Percentiles rank a stretch among this genome's conserved stretches.
These are phyloP conservation scores for Netelia virgata DNA, from an alignment of 2,888 invertebrate species.

Conservation along the genomic window DNA sequence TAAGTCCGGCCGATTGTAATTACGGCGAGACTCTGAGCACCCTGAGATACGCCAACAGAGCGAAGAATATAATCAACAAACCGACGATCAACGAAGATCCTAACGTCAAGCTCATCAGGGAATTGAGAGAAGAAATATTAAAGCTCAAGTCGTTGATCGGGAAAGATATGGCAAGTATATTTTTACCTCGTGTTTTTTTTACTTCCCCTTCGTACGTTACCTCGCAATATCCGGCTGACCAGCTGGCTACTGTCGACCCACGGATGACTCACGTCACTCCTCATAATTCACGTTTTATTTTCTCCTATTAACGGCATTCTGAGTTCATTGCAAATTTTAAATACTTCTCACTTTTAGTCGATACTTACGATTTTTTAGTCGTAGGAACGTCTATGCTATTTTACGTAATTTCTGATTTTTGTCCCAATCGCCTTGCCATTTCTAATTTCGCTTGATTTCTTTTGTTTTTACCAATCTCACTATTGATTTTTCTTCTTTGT, in stretches of 20 bases:
- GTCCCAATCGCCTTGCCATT: constrained; percentile 3
- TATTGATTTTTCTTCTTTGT: constrained; percentile 35
- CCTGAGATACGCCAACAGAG: constrained; percentile 94
- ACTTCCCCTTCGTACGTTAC: neutral
- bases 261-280: constrained; percentile 4
- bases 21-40: constrained; percentile 95
- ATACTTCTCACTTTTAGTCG: too few species aligned
- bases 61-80: constrained; percentile 96
- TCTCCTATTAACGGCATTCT: neutral
- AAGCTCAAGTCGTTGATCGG: constrained; percentile 91
- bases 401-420: constrained; percentile 6
- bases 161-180: constrained; percentile 87
- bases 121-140: constrained; percentile 93
- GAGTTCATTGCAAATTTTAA: too few species aligned
- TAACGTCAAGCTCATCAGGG: constrained; percentile 94
- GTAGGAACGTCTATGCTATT: neutral
- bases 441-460: constrained; percentile 32
- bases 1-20: constrained; percentile 93
- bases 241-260: neutral
- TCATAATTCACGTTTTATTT: constrained; percentile 21
- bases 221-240: neutral
- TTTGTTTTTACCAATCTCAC: constrained; percentile 7
- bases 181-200: constrained; percentile 1
- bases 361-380: too few species aligned
- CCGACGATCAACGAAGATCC: constrained; percentile 96